Evolutionary conservation across 2,113 vertebrate species (phyloP), one percentile per base, ranked within the genome.

Genomic region (Corythoichthys intestinalis): DNA sequence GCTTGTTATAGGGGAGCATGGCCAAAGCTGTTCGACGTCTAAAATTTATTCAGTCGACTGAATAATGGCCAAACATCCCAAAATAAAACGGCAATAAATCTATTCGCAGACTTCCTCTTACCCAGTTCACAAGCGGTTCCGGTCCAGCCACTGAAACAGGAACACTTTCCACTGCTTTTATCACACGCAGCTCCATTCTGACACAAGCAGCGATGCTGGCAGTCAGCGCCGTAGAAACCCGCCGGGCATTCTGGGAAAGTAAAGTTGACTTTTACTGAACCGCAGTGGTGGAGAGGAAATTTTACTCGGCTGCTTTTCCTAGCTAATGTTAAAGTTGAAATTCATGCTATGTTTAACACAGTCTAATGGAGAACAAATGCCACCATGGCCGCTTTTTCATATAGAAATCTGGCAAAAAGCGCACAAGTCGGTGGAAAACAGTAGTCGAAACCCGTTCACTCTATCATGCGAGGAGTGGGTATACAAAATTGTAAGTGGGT

Each of bases 41-140:
- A 38, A 8, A 60, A 37, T 44, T 61, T 2, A n/a, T 61, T 4
- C 15, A 61, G 59, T 44, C 3, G 4, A 20, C 17, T 11, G 15
- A 17, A 44, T 37, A 14, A 39, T 0, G 1, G 14, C 65, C 67
- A 70, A 67, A 72, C 59, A 44, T 46, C 41, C 57, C 44, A 28
- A 70, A 71, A 47, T 63, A 59, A 28, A n/a, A 61, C 4, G 17
- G 8, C 7, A 61, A 41, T 61, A n/a, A 44, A 44, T 39, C 59
- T 34, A 67, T 34, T 37, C 1, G 48, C 75, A 78, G 57, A 73
- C 48, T 20, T 13, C 41, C 4, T 72, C 67, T 82, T 71, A 98
- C 97, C 96, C 48, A 82, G 85, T 80, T 99, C 95, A 1, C 97
- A 99, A 71, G 94, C 93, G 53, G 84, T 69, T 37, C 96, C 97